These are phyloP conservation scores for Paramacrobiotus metropolitanus DNA, from an alignment of 1,140 invertebrate species.

Conservation along the genomic window DNA sequence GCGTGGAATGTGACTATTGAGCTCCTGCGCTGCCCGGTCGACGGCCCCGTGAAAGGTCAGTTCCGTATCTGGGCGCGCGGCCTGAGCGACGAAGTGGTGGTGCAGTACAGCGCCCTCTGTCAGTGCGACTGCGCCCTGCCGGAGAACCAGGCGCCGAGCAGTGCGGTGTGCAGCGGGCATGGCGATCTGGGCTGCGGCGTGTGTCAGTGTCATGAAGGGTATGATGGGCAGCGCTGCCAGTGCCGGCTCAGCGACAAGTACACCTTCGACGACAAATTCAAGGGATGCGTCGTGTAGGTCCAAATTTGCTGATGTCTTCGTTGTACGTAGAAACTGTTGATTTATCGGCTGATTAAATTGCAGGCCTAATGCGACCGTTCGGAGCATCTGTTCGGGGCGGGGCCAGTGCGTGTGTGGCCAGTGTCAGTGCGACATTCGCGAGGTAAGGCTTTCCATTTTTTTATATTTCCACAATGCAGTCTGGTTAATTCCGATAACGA, in stretches of 20 bases:
- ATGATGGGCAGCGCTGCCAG: neutral
- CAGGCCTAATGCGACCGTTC: neutral
- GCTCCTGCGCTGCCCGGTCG: neutral
- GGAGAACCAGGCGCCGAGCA: neutral
- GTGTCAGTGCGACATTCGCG: neutral
- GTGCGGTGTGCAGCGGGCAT: neutral
- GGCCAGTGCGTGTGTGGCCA: neutral
- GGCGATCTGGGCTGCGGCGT: neutral
- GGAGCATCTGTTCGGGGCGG: neutral
- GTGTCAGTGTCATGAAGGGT: neutral
- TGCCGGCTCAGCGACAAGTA: neutral
- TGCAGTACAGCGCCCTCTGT: neutral
- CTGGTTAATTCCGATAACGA: no score
- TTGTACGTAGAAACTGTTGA: no score
- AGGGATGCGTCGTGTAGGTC: no score
- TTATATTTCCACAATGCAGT: neutral
- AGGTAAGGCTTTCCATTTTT: no score
- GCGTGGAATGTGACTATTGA: slow-evolving; percentile 1
- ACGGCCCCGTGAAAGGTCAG: no score
- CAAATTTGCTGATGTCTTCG: no score
- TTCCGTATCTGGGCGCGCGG: no score
- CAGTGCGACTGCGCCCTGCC: neutral
- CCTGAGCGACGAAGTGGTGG: neutral
- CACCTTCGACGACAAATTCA: no score
- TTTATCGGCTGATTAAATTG: no score